A percentile compares a stretch with the other conserved stretches of the same genome.
These are phyloP conservation scores for Diloba caeruleocephala DNA, from an alignment of 2,888 invertebrate genomes.

Conservation along the genomic window DNA sequence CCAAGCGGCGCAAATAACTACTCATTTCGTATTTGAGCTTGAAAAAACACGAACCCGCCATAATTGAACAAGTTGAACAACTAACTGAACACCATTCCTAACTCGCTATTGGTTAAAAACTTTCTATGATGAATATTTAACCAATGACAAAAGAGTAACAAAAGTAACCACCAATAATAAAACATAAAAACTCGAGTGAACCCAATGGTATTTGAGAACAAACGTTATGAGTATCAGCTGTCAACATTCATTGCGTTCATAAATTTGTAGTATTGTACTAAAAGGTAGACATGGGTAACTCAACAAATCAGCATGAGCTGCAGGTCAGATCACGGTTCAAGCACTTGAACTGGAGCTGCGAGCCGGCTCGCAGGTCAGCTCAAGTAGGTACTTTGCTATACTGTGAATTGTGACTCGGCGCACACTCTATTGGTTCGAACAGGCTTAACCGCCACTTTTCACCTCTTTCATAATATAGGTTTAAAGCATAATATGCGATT, in stretches of 20 bases:
- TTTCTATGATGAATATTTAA: accelerated
- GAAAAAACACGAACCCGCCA: conserved; percentile 88
- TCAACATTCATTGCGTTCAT: conserved; percentile 47
- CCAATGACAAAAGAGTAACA: conserved; percentile 31
- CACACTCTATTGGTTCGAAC: too few species aligned
- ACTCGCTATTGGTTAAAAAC: conserved; percentile 35
- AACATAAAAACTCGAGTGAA: neutral
- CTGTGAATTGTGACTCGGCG: too few species aligned
- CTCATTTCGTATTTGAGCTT: conserved; percentile 86
- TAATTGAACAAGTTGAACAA: conserved; percentile 72
- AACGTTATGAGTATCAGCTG: conserved; percentile 21
- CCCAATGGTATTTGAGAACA: conserved; percentile 27
- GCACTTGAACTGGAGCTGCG: too few species aligned
- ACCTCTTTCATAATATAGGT: too few species aligned
- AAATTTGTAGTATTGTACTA: too few species aligned
- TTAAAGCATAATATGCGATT: too few species aligned
- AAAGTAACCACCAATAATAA: conserved; percentile 27
- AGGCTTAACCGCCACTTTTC: too few species aligned
- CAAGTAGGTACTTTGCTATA: too few species aligned
- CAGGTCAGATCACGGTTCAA: too few species aligned
- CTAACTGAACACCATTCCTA: conserved; percentile 39
- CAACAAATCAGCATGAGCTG: too few species aligned
- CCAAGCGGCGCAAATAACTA: conserved; percentile 84
- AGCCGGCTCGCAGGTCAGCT: too few species aligned
- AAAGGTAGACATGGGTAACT: too few species aligned